Evolutionary conservation across 2,888 invertebrate species (phyloP).

Genomic region (Monopis laevigella): DNA sequence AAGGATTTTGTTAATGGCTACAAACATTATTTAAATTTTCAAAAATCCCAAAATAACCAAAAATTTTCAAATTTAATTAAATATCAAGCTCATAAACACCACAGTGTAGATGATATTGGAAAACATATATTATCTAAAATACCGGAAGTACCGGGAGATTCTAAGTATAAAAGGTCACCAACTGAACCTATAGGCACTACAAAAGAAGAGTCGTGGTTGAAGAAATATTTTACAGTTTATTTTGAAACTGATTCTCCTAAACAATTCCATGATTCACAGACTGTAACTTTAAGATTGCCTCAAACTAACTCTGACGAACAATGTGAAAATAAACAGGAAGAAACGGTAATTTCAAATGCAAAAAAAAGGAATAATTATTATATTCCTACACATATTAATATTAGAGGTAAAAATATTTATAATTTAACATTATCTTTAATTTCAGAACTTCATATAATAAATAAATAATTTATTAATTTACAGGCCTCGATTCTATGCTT

Average conservation of each 20-base stretch:
- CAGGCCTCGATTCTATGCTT: too few species aligned
- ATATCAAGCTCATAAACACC: conserved; percentile 52
- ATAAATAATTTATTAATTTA: too few species aligned
- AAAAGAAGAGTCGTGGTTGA: conserved; percentile 47
- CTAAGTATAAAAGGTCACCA: neutral
- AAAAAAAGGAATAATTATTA: too few species aligned
- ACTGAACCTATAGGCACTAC: conserved; percentile 31
- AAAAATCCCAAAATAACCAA: conserved; percentile 32
- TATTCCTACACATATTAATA: too few species aligned
- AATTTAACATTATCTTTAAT: too few species aligned
- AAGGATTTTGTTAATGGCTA: conserved; percentile 48
- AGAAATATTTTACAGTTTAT: conserved; percentile 43
- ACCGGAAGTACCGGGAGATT: conserved; percentile 28
- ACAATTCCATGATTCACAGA: conserved; percentile 40
- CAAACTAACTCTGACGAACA: conserved; percentile 7
- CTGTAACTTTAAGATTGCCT: conserved; percentile 32
- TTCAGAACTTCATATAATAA: too few species aligned
- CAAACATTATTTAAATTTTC: conserved; percentile 45
- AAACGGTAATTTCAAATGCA: neutral
- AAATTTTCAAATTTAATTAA: conserved; percentile 42
- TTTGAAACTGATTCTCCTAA: conserved; percentile 36
- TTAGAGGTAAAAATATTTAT: too few species aligned
- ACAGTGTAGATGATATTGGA: conserved; percentile 52
- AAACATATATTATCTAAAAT: conserved; percentile 47
- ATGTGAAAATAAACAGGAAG: conserved; percentile 16